phyloP scores from a whole-genome alignment of 2,113 vertebrate species.

The Malaclemys terrapin region DNA sequence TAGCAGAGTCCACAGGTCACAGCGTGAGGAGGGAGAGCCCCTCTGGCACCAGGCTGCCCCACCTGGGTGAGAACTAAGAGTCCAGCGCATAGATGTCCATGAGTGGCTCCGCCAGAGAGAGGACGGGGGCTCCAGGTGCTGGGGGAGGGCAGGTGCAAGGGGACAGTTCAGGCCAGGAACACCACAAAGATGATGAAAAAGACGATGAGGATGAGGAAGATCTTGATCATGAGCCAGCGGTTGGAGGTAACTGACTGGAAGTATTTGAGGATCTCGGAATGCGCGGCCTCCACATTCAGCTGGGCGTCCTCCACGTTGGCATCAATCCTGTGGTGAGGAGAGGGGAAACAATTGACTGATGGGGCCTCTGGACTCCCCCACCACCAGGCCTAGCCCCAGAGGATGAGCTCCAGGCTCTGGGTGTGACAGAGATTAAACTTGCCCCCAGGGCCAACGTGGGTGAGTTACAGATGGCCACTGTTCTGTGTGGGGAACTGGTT shows the following conservation, averaged over 20 bases:
- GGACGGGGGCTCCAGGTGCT: not conserved
- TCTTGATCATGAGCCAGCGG: slow-evolving; percentile 97
- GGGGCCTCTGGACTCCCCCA: not conserved
- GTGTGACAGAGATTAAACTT: not conserved
- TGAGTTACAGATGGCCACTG: not conserved
- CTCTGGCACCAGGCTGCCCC: not conserved
- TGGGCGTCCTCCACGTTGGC: slow-evolving; percentile 92
- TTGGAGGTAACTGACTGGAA: slow-evolving; percentile 96
- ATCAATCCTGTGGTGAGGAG: slow-evolving; percentile 83
- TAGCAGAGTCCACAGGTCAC: not conserved
- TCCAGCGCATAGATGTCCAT: not conserved
- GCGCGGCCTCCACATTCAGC: slow-evolving; percentile 91
- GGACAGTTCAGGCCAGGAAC: slow-evolving; percentile 87
- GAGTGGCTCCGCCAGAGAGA: not conserved
- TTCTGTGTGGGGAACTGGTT: not conserved
- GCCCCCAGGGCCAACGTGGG: not conserved
- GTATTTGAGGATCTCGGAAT: slow-evolving; percentile 94
- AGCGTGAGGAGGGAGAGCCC: not conserved
- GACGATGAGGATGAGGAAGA: slow-evolving; percentile 93
- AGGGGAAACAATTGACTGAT: not conserved
- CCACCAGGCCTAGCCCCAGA: not conserved
- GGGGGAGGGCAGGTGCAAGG: not conserved
- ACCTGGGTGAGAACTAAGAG: not conserved
- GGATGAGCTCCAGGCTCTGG: not conserved
- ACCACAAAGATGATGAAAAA: slow-evolving; percentile 97